Percentiles rank a stretch among this genome's conserved stretches.
Conservation (phyloP, 2,113 vertebrate species). For the Platycercus adscitus region DNA sequence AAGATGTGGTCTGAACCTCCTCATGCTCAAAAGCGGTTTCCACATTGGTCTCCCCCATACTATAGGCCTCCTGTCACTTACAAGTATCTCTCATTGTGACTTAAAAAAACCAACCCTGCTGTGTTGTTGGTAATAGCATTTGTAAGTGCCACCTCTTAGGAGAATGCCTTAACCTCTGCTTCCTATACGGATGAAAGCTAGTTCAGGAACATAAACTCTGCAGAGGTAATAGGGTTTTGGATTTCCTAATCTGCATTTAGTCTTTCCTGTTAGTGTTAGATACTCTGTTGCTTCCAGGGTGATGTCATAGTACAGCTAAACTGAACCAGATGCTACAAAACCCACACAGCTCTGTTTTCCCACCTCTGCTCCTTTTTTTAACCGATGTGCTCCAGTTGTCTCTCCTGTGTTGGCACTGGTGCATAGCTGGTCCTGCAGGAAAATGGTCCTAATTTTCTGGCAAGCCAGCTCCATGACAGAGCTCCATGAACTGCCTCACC, state of each 20-base stretch:
- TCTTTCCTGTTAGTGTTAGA: background rate
- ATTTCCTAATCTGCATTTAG: background rate
- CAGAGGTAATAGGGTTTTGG: background rate
- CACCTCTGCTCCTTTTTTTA: background rate
- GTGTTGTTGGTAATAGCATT: background rate
- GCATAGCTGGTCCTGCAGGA: background rate
- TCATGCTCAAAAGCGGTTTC: background rate
- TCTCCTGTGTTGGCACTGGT: background rate
- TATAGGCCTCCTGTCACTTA: background rate
- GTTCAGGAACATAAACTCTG: background rate
- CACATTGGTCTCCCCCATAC: background rate
- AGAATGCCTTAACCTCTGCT: background rate
- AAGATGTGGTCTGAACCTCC: background rate
- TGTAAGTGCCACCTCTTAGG: background rate
- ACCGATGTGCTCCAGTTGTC: background rate
- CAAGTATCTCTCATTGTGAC: background rate
- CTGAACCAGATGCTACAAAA: background rate
- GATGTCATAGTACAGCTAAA: background rate
- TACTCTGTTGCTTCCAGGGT: background rate
- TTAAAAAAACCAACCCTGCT: background rate
- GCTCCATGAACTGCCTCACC: background rate
- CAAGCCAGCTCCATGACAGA: background rate
- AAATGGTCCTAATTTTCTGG: background rate
- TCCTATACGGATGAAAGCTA: background rate
- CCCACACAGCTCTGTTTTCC: background rate